phyloP scores from a whole-genome alignment of 2,888 invertebrate species.

The Agrotis clavis region DNA sequence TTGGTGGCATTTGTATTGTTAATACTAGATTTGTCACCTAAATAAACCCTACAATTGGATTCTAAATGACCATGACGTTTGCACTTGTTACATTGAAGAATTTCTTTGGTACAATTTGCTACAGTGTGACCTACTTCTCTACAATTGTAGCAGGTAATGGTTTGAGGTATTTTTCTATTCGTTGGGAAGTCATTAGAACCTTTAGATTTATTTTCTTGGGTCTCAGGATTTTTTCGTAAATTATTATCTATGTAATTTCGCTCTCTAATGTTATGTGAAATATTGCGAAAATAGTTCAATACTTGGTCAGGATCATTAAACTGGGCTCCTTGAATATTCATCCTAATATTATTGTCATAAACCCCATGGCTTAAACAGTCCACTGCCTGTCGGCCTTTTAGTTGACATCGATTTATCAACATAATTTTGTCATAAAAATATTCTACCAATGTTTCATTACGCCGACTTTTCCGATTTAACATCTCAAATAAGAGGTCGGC shows the following conservation, averaged over 20 bases:
- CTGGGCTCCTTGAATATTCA: background rate
- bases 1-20: background rate
- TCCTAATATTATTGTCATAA: background rate
- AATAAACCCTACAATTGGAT: constrained; percentile 1
- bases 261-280: background rate
- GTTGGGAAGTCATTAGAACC: background rate
- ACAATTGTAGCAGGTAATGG: background rate
- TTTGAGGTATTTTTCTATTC: background rate
- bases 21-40: background rate
- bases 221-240: background rate
- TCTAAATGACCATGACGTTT: constrained; percentile 2
- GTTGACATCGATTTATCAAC: background rate
- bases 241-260: no score
- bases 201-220: background rate
- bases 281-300: background rate
- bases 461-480: no score
- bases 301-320: constrained; percentile 1
- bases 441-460: background rate
- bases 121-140: background rate
- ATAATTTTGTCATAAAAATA: background rate
- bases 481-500: no score
- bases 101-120: constrained; percentile 1
- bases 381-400: background rate
- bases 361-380: background rate
- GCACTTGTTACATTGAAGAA: background rate